Conservation (phyloP, 1,140 invertebrate species). For the Periplaneta americana region DNA sequence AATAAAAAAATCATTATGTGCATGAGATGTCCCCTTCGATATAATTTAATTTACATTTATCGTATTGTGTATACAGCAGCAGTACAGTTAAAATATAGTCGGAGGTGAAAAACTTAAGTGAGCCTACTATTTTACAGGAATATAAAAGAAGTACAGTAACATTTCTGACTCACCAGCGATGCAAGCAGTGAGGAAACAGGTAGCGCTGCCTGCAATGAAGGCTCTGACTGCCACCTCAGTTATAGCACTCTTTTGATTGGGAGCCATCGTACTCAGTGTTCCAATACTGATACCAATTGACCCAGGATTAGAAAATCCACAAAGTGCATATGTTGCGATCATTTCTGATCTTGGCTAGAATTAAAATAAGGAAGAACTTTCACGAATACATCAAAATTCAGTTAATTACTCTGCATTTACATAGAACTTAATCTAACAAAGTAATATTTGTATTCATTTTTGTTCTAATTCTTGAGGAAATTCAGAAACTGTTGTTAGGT, state of each 20-base stretch:
- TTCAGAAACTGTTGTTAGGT: no score
- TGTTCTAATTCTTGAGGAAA: no score
- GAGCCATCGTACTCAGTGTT: conserved; percentile 69
- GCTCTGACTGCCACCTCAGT: conserved; percentile 70
- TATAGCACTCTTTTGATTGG: conserved; percentile 62
- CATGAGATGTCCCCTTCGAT: no score
- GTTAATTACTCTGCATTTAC: not conserved
- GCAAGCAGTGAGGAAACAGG: conserved; percentile 88
- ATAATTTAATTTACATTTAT: no score
- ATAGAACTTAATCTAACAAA: no score
- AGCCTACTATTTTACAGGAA: no score
- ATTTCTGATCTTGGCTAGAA: conserved; percentile 62
- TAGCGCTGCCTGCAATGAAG: conserved; percentile 79
- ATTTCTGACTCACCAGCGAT: conserved; percentile 63
- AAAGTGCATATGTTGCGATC: conserved; percentile 90
- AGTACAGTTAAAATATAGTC: no score
- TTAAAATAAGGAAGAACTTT: conserved; percentile 29
- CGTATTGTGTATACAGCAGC: no score
- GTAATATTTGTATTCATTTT: no score
- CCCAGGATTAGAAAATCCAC: conserved; percentile 91
- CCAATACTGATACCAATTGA: conserved; percentile 88
- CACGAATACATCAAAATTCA: not conserved
- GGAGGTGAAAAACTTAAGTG: no score
- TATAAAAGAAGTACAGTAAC: not conserved
- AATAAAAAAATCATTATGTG: no score